phyloP scores from a whole-genome alignment of 2,113 vertebrate genomes.

The Sinocyclocheilus maitianheensis region DNA sequence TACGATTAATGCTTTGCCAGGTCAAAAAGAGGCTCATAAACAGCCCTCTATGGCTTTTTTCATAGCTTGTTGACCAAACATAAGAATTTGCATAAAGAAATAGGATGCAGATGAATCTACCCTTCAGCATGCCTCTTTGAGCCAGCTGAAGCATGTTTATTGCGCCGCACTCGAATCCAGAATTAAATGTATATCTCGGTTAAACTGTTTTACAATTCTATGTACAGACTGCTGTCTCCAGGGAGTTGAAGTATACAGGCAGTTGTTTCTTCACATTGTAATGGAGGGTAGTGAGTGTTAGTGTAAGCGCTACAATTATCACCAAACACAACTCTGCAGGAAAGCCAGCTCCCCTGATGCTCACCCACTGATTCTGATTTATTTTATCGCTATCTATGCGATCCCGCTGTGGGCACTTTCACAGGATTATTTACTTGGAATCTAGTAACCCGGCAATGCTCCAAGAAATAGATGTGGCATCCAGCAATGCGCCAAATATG shows the following conservation, averaged over 20 bases:
- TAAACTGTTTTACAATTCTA: constrained; percentile 38
- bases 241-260: constrained; percentile 13
- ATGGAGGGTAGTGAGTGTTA: constrained; percentile 8
- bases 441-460: constrained; percentile 9
- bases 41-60: neutral
- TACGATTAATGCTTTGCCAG: neutral
- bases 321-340: constrained; percentile 21
- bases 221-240: neutral
- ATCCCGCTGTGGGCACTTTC: neutral
- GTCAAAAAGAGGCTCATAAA: constrained; percentile 10
- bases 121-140: neutral
- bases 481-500: neutral
- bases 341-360: constrained; percentile 49
- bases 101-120: constrained; percentile 3
- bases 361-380: constrained; percentile 37
- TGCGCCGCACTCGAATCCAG: neutral
- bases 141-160: constrained; percentile 11
- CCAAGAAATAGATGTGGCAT: constrained; percentile 22
- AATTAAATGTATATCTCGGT: constrained; percentile 41
- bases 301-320: constrained; percentile 45
- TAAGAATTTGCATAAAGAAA: constrained; percentile 30
- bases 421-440: constrained; percentile 27
- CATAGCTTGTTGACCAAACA: neutral
- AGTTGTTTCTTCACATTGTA: constrained; percentile 44
- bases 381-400: constrained; percentile 28